Percentiles rank a stretch among this genome's conserved stretches.
These are phyloP conservation scores for Castor canadensis DNA, from an alignment of 2,113 vertebrate genomes.

Conservation along the genomic window DNA sequence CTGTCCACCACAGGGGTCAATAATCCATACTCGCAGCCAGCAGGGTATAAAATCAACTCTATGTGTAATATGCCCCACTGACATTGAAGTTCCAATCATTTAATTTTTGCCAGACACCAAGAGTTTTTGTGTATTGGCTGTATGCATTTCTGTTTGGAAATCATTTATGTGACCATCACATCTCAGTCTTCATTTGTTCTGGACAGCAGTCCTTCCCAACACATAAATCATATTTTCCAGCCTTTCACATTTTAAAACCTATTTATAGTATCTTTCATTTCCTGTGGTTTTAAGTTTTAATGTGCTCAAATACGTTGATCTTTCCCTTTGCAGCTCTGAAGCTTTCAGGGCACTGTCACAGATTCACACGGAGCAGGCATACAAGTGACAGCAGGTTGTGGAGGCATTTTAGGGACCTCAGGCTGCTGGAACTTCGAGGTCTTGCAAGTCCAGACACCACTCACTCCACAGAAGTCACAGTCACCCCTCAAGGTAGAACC, in stretches of 20 bases:
- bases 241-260: background rate
- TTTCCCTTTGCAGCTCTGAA: background rate
- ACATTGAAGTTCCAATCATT: background rate
- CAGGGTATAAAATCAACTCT: background rate
- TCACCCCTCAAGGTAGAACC: background rate
- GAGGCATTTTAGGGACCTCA: background rate
- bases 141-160: background rate
- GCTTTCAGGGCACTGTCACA: background rate
- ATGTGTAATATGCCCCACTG: accelerated
- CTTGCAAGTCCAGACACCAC: background rate
- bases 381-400: background rate
- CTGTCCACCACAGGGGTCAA: background rate
- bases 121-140: background rate
- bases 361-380: no score
- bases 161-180: no score
- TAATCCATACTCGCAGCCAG: background rate
- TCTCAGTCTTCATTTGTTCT: background rate
- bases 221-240: background rate
- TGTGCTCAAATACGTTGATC: background rate
- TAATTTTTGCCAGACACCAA: background rate
- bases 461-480: background rate
- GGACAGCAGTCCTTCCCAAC: background rate
- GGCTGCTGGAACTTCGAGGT: background rate
- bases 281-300: background rate
- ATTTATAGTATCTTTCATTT: background rate